Base-by-base conservation (phyloP, 1,140 invertebrate genomes). In the Apis laboriosa region DNA sequence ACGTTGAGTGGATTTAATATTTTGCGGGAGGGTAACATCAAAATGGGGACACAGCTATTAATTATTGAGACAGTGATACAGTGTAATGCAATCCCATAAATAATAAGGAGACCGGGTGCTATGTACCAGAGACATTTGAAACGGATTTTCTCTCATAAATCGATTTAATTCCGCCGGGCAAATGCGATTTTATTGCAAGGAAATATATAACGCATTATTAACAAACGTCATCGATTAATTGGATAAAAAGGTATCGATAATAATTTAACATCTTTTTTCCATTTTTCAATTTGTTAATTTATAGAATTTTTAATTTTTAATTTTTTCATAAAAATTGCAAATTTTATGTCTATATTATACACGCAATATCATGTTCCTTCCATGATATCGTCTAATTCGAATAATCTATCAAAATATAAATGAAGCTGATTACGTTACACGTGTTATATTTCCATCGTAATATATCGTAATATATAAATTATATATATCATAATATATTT, bases 21-120 rank as follows among this genome's bases (percentile, higher is more conserved):
- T 90, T 88, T 85, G 77, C 81, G 88, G 68, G 72, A 34, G 58
- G 75, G 61, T 15, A 73, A 74, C 24, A 55, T 72, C n/a, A 56
- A 56, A 56, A 53, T 19, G 28, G 15, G 7, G 24, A 55, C 24
- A 28, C 71, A 78, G 74, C 85, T 83, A 91, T 91, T 91, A 90
- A 90, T 91, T 90, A 88, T 77, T 61, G 86, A 77, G 86, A 73
- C 88, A 90, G 85, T 89, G 86, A 91, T 89, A 84, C 86, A 89
- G 76, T 84, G 85, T 84, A 90, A 89, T 91, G 86, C 85, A 87
- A 91, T 87, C 78, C 86, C 87, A 90, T 92, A 91, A 89, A 90
- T 90, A 92, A 91, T 91, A 89, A 78, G 76, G 67, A 56, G 79
- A 43, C 75, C 82, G n/a, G 51, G 13, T 24, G 53, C 21, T 67